Evolutionary conservation across 2,888 invertebrate species (phyloP).

Genomic region (Luperina nickerlii): DNA sequence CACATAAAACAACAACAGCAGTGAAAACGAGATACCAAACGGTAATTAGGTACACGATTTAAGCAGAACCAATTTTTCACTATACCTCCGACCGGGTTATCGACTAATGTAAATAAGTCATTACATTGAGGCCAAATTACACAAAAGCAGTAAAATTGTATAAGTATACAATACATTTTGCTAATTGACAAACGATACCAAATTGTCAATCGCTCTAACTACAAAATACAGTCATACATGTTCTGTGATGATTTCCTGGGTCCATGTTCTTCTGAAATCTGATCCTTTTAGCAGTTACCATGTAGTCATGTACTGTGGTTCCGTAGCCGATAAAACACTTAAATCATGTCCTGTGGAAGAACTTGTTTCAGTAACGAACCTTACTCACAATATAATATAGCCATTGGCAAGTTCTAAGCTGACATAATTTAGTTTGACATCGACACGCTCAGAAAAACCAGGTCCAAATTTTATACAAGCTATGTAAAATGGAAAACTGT

Average conservation of each 20-base stretch:
- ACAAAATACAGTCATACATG: not conserved
- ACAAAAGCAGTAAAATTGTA: not conserved
- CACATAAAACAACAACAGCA: constrained; percentile 19
- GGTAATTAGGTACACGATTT: not conserved
- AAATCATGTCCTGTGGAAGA: not conserved
- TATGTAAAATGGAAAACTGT: not conserved
- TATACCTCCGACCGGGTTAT: constrained; percentile 24
- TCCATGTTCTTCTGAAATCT: not conserved
- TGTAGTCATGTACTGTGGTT: not conserved
- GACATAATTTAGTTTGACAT: not conserved
- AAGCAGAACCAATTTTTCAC: not conserved
- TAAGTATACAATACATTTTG: not conserved
- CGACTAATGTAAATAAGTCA: constrained; percentile 23
- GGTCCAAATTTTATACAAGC: not conserved
- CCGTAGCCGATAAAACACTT: not conserved
- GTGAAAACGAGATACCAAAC: constrained; percentile 26
- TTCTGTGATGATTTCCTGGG: not conserved
- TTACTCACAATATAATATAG: not conserved
- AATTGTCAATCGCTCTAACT: not conserved
- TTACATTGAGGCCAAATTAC: constrained; percentile 8
- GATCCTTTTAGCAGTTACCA: not conserved
- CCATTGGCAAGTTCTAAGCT: not conserved
- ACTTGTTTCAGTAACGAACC: not conserved
- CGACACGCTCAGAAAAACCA: not conserved
- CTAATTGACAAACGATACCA: not conserved